Base-by-base conservation (phyloP, 1,140 invertebrate species). In the Hycleus cichorii region DNA sequence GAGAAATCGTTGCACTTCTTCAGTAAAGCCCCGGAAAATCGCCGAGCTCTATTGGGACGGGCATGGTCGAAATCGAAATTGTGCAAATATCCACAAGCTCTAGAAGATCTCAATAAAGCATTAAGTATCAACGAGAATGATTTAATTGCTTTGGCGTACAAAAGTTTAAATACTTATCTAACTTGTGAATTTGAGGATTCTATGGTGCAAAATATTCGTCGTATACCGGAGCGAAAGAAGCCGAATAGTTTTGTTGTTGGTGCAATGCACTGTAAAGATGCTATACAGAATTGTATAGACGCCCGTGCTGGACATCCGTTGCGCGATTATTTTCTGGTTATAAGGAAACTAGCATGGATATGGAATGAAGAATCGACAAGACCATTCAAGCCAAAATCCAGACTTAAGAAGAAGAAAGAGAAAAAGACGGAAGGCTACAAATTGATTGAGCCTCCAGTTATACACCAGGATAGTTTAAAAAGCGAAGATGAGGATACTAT, bases 171-270 rank as follows among this genome's bases (percentile, higher is more conserved):
- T n/a, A 75, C 77, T 62, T 80, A 79, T 58, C 73, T 78, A 1
- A 77, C 75, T 71, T 77, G 76, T 18, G 78, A 81, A 57, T 81
- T 81, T 64, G 79, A 81, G 65, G 71, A 76, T 57, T 78, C 76
- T 0, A 66, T 81, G 4, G 75, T 81, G 3, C 75, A 77, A 65
- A 81, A 80, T 62, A 73, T 69, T 40, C 67, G 77, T 9, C 71
- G 75, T 7, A 55, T 74, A 0, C 69, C 76, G 12, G 58, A 65
- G 39, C 68, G 79, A n/a, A 71, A 72, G 40, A 77, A 80, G 66
- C 79, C 79, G 6, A 77, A 78, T 42, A 76, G 78, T 55, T 80
- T 80, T 54, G 69, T 69, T 32, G 77, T 79, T 69, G 79, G 79
- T 3, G 76, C 76, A 10, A 79, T 72, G 70, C 63, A 72, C 46